Percentiles rank a stretch among this genome's conserved stretches.
Evolutionary conservation across 2,888 invertebrate species (phyloP).

Genomic region (Mellilla xanthometata): DNA sequence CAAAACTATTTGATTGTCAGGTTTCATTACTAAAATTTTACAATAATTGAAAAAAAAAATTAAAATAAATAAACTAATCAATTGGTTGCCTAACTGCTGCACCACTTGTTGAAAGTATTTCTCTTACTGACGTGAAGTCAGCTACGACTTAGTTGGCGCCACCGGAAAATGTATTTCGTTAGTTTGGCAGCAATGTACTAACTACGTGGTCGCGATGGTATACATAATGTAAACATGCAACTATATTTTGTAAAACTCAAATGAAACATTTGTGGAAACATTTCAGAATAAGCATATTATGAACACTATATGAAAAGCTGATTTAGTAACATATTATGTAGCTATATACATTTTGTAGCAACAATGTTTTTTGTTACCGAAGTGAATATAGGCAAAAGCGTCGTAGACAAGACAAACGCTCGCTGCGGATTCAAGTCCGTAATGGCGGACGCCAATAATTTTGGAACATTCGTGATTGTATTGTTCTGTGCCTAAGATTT

Average conservation of each 20-base stretch:
- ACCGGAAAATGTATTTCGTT: conserved; percentile 55
- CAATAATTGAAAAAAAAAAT: no score
- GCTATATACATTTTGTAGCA: conserved; percentile 34
- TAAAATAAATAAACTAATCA: no score
- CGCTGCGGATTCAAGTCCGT: conserved; percentile 77
- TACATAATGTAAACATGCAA: conserved; percentile 78
- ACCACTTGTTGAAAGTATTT: conserved; percentile 1
- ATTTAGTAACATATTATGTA: conserved; percentile 8
- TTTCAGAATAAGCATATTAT: conserved; percentile 3
- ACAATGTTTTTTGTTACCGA: conserved; percentile 65
- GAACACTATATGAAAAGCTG: conserved; percentile 7
- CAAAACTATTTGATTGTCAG: no score
- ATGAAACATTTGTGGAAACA: conserved; percentile 16
- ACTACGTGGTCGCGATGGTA: conserved; percentile 77
- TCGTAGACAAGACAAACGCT: conserved; percentile 72
- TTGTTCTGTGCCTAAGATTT: conserved; percentile 75
- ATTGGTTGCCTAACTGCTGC: no score
- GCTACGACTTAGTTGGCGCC: conserved; percentile 62
- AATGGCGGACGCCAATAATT: conserved; percentile 83
- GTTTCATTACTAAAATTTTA: no score
- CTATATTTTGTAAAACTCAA: conserved; percentile 30
- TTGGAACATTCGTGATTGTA: conserved; percentile 81
- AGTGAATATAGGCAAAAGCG: conserved; percentile 81
- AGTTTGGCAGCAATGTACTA: conserved; percentile 67
- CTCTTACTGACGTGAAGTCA: conserved; percentile 44